phyloP scores from a whole-genome alignment of 2,888 invertebrate genomes.

The Erpobdella octoculata region DNA sequence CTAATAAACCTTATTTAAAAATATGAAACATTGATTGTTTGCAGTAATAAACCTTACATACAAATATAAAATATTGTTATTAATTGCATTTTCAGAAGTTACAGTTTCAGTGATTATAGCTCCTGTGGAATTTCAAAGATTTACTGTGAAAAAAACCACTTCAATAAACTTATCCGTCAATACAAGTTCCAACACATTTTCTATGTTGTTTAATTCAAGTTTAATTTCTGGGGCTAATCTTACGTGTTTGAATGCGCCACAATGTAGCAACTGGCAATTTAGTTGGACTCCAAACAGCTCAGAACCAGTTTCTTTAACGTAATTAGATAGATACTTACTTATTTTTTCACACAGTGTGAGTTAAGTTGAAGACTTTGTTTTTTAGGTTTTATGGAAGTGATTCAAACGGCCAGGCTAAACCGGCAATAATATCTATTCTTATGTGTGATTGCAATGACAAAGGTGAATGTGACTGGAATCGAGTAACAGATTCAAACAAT shows the following conservation, averaged over 20 bases:
- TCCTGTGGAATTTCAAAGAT: neutral
- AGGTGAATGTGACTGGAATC: constrained; percentile 21
- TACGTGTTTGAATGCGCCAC: neutral
- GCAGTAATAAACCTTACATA: too few relatives aligned
- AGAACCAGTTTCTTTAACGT: constrained; percentile 1
- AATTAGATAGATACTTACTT: neutral
- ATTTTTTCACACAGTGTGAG: too few relatives aligned
- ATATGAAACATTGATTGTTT: too few relatives aligned
- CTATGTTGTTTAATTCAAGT: neutral
- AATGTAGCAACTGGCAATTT: constrained; percentile 1
- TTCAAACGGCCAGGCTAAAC: neutral
- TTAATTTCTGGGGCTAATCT: neutral
- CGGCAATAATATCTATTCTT: constrained; percentile 4
- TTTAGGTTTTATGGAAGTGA: constrained; percentile 20
- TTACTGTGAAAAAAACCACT: constrained; percentile 20
- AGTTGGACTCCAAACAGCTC: neutral
- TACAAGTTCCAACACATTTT: neutral
- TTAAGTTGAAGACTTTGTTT: too few relatives aligned
- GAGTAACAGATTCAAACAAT: neutral
- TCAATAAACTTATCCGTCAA: neutral
- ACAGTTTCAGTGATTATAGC: neutral
- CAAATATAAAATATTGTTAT: neutral
- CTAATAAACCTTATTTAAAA: too few relatives aligned
- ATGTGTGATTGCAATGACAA: constrained; percentile 21
- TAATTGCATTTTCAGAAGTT: neutral